Evolutionary conservation across 92 coral and sea anemone genomes (phyloP).

Genomic region (Isaurus tuberculatus): DNA sequence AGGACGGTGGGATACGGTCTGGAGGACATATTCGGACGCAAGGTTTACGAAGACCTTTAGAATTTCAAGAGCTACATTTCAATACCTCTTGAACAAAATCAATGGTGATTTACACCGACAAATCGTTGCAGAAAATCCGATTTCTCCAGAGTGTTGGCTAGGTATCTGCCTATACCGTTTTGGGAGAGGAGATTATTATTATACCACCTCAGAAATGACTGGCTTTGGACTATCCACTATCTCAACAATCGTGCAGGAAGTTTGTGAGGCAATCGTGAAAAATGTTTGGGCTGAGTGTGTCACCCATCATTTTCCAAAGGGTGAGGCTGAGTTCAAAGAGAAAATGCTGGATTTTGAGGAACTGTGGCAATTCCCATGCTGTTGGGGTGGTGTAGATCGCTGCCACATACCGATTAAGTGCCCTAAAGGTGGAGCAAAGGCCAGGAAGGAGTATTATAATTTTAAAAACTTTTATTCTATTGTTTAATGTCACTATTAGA

Average conservation of each 20-base stretch:
- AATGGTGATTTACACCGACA: conserved; percentile 31
- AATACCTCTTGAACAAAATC: conserved; percentile 20
- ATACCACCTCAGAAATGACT: conserved; percentile 46
- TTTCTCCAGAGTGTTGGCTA: conserved; percentile 42
- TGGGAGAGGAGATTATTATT: conserved; percentile 47
- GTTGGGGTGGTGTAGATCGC: conserved; percentile 50
- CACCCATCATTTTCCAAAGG: conserved; percentile 33
- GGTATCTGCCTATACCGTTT: conserved; percentile 44
- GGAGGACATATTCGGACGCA: conserved; percentile 22
- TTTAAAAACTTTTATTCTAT: conserved; percentile 55
- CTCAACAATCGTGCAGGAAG: conserved; percentile 28
- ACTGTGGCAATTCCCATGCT: conserved; percentile 56
- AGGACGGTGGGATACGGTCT: conserved; percentile 47
- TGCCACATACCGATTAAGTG: conserved; percentile 46
- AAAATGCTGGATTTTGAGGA: conserved; percentile 54
- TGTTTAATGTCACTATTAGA: conserved; percentile 45
- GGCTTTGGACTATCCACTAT: conserved; percentile 51
- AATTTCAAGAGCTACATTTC: conserved; percentile 43
- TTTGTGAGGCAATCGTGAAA: conserved; percentile 38
- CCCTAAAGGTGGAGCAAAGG: conserved; percentile 44
- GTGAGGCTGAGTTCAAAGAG: conserved; percentile 36
- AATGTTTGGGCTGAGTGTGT: conserved; percentile 41
- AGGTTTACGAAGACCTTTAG: conserved; percentile 44
- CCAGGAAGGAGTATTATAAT: conserved; percentile 51
- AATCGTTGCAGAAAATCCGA: conserved; percentile 45